Base-by-base conservation (phyloP, 2,888 invertebrate genomes). In the Hypolimnas misippus region DNA sequence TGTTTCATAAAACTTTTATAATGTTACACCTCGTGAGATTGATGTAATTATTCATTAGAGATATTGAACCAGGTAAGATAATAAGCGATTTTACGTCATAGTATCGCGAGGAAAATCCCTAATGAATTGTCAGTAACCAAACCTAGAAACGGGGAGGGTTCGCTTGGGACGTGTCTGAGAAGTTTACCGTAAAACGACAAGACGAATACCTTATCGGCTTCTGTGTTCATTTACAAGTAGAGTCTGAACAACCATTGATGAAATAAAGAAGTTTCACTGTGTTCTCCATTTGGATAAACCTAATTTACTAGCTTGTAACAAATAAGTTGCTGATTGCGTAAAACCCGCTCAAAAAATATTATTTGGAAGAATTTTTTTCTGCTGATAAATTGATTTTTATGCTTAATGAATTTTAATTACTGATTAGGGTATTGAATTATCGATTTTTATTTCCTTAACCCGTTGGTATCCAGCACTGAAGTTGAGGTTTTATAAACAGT, bases 161-260 rank as follows among this genome's bases (percentile, higher is more conserved):
- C 81, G 60, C 76, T 65, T 66, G 80, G 75, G 82, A 81, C 65
- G 69, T 67, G 81, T 84, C 82, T 83, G 76, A 75, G 72, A 85
- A 86, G 78, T 86, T 85, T 68, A 66, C 58, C 57, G 76, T 33
- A 71, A 73, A 74, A 66, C 72, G 76, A 75, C 75, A 81, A 82
- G 81, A 83, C 71, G 72, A 73, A 82, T 79, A 66, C 57, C 31
- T 63, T 60, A 55, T 51, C 40, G 49, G 40, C 33, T 31, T 49
- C 40, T 46, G 65, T 50, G 55, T 60, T 60, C 44, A 12, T 33
- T n/a, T 40, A 50, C 59, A 19, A 54, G 63, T 62, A 61, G 55
- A 51, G 52, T 59, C 60, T 53, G 14, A 38, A 40, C 33, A 51
- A 40, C 46, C 52, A 17, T 52, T 46, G 21, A 50, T 38, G 42